Conservation (phyloP, 1,140 invertebrate genomes). For the Cephus cinctus region DNA sequence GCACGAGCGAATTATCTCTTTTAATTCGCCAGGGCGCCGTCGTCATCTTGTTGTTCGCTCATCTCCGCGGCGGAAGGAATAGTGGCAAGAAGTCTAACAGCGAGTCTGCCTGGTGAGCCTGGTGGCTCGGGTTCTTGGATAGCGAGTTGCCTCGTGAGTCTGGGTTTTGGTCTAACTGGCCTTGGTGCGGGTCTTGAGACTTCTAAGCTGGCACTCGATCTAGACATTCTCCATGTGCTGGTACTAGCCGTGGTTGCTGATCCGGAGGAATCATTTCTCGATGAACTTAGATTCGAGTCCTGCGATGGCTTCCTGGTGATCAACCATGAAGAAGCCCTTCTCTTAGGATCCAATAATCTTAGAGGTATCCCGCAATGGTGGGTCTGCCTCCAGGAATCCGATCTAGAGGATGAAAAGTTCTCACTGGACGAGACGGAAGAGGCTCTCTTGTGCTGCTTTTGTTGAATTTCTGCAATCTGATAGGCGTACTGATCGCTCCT, state of each 20-base stretch:
- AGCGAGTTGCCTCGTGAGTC: slow-evolving; percentile 74
- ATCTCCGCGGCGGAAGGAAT: slow-evolving; percentile 82
- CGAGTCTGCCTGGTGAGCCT: slow-evolving; percentile 62
- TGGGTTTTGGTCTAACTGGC: slow-evolving; percentile 59
- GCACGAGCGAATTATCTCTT: not conserved
- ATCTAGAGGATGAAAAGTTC: slow-evolving; percentile 82
- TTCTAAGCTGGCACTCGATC: slow-evolving; percentile 66
- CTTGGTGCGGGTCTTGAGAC: slow-evolving; percentile 36
- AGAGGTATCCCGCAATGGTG: slow-evolving; percentile 75
- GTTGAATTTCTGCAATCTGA: slow-evolving; percentile 76
- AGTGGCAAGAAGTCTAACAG: slow-evolving; percentile 71
- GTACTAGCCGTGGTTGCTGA: slow-evolving; percentile 83
- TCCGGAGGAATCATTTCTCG: slow-evolving; percentile 84
- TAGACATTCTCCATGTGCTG: slow-evolving; percentile 78
- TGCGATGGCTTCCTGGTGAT: slow-evolving; percentile 86
- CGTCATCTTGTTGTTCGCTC: slow-evolving; percentile 72
- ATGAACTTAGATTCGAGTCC: slow-evolving; percentile 84
- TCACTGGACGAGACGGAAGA: slow-evolving; percentile 85
- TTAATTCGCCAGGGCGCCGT: slow-evolving; percentile 23
- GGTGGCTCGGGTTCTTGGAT: slow-evolving; percentile 69
- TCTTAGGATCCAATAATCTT: slow-evolving; percentile 70
- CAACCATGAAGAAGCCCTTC: slow-evolving; percentile 80
- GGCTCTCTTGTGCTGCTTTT: slow-evolving; percentile 72
- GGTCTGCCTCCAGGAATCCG: slow-evolving; percentile 77
- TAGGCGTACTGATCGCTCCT: slow-evolving; percentile 73